Conservation (phyloP, 2,888 invertebrate genomes). For the Gymnoscelis rufifasciata region DNA sequence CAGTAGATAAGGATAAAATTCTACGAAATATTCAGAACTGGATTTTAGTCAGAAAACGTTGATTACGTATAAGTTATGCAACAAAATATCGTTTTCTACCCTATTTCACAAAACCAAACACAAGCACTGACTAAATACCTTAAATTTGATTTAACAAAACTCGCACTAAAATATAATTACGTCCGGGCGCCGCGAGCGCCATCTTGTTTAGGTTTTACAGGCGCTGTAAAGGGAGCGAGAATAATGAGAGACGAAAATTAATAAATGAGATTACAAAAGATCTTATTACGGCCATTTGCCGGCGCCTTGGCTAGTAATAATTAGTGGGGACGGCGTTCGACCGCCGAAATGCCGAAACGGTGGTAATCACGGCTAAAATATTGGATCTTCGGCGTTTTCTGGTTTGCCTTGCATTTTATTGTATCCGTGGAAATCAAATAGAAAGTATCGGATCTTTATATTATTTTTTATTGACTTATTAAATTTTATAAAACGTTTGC, state of each 20-base stretch:
- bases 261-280: conserved; percentile 61
- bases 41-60: too few species aligned
- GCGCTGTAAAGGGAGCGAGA: conserved; percentile 41
- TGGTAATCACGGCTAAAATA: conserved; percentile 13
- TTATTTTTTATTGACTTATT: too few species aligned
- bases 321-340: conserved; percentile 43
- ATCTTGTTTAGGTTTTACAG: conserved; percentile 50
- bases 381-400: conserved; percentile 18
- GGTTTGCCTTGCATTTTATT: not conserved
- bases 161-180: conserved; percentile 42
- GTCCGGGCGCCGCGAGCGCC: conserved; percentile 17
- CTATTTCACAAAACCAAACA: conserved; percentile 3
- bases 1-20: too few species aligned
- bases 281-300: conserved; percentile 64
- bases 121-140: conserved; percentile 11
- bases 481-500: too few species aligned
- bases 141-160: conserved; percentile 32
- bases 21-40: not conserved
- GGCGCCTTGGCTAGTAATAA: conserved; percentile 56
- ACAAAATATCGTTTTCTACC: not conserved
- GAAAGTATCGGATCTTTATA: too few species aligned
- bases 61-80: too few species aligned
- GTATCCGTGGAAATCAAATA: too few species aligned
- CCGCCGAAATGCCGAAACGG: conserved; percentile 9
- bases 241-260: conserved; percentile 49